These are phyloP conservation scores for Coracias cyanogaster DNA, from an alignment of 2,797 vertebrate species.

Conservation along the genomic window DNA sequence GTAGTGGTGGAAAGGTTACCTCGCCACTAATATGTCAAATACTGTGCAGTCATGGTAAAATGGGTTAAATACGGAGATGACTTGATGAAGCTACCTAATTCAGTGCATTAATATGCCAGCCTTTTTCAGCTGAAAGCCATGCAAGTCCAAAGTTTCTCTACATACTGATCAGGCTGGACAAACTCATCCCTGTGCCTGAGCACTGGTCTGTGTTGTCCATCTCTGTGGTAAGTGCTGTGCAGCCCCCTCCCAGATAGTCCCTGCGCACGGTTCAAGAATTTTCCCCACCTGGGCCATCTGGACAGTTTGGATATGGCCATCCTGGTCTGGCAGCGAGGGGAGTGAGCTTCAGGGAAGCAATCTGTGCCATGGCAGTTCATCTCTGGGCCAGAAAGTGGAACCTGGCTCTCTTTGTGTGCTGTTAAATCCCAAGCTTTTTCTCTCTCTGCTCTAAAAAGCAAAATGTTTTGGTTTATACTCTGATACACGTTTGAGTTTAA, in stretches of 20 bases:
- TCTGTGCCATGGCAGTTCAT: background rate
- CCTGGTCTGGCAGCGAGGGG: background rate
- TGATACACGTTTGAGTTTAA: background rate
- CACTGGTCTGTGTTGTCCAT: background rate
- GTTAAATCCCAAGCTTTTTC: background rate
- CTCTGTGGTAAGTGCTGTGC: fast-evolving
- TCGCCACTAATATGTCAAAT: background rate
- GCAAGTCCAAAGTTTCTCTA: background rate
- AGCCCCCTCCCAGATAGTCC: background rate
- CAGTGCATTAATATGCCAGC: background rate
- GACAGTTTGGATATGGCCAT: fast-evolving
- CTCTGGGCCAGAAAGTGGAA: background rate
- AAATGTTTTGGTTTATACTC: background rate
- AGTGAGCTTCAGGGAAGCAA: background rate
- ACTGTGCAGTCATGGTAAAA: background rate
- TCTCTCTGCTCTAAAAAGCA: background rate
- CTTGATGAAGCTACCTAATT: background rate
- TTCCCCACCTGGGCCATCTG: background rate
- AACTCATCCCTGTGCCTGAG: background rate
- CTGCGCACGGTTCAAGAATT: background rate
- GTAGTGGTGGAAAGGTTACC: background rate
- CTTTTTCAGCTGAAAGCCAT: background rate
- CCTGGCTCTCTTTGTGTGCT: background rate
- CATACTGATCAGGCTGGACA: fast-evolving
- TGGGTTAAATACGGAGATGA: background rate